Evolutionary conservation across 2,888 invertebrate species (phyloP).

Genomic region (Hirtodrosophila alboralis): DNA sequence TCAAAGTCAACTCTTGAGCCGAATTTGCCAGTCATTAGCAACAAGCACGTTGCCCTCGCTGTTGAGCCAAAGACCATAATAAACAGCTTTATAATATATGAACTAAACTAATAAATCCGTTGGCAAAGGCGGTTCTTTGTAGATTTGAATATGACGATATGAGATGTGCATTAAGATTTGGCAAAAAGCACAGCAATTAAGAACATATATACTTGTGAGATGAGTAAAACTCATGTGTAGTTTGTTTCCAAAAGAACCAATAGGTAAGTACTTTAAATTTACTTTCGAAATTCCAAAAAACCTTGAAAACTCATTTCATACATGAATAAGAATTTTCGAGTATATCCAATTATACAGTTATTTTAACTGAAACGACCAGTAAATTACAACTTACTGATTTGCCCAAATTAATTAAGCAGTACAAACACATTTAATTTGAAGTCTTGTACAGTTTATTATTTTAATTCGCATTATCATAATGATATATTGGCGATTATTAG

Average conservation of each 20-base stretch:
- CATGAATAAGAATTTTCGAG: too few relatives aligned
- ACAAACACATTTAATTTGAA: constrained; percentile 27
- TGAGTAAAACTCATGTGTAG: constrained; percentile 15
- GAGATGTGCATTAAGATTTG: constrained; percentile 15
- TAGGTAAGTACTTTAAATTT: background rate
- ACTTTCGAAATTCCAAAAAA: constrained; percentile 19
- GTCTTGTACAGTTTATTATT: constrained; percentile 54
- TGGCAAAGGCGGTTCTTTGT: constrained; percentile 11
- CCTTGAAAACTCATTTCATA: constrained; percentile 11
- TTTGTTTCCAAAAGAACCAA: constrained; percentile 6
- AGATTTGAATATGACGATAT: constrained; percentile 10
- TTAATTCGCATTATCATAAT: constrained; percentile 30
- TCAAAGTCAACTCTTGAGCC: constrained; percentile 70
- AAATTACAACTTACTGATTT: too few relatives aligned
- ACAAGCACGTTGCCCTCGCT: constrained; percentile 54
- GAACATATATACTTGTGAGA: constrained; percentile 2
- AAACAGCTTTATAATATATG: constrained; percentile 17
- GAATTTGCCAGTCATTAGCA: constrained; percentile 68
- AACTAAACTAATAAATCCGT: constrained; percentile 42
- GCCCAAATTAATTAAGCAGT: too few relatives aligned
- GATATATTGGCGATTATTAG: constrained; percentile 32
- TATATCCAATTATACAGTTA: too few relatives aligned
- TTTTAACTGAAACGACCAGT: too few relatives aligned
- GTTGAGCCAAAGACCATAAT: constrained; percentile 38
- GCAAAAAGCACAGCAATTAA: constrained; percentile 16